Evolutionary conservation across 2,797 vertebrate genomes (phyloP).

Genomic region (Momotus momota): DNA sequence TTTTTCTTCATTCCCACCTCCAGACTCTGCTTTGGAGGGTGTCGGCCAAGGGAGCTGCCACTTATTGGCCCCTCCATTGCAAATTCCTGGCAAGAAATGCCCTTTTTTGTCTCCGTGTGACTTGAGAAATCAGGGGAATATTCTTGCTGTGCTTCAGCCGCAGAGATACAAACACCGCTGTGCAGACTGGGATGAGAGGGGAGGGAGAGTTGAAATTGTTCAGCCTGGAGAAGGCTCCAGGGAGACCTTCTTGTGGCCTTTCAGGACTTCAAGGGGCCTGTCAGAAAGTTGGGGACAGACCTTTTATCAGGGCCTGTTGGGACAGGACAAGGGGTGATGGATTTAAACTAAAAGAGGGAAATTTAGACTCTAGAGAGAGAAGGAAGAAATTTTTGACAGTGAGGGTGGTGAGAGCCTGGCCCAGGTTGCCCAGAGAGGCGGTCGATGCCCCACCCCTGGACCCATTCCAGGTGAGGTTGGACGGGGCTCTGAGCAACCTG

Average conservation of each 20-base stretch:
- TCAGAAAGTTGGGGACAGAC: background rate
- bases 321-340: background rate
- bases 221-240: background rate
- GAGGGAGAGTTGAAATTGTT: background rate
- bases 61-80: background rate
- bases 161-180: fast-evolving
- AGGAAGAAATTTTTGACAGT: background rate
- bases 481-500: background rate
- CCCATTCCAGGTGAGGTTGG: background rate
- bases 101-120: background rate
- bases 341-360: background rate
- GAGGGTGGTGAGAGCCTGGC: background rate
- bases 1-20: background rate
- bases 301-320: background rate
- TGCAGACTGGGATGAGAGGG: background rate
- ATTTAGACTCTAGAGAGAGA: background rate
- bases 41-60: background rate
- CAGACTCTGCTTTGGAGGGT: background rate
- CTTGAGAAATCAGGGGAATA: background rate
- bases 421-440: background rate
- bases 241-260: background rate
- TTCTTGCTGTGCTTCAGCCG: background rate
- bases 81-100: background rate
- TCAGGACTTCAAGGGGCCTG: background rate
- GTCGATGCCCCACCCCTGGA: background rate